These are phyloP conservation scores for Pachyseris speciosa DNA, from an alignment of 64 coral and sea anemone genomes.

Conservation along the genomic window DNA sequence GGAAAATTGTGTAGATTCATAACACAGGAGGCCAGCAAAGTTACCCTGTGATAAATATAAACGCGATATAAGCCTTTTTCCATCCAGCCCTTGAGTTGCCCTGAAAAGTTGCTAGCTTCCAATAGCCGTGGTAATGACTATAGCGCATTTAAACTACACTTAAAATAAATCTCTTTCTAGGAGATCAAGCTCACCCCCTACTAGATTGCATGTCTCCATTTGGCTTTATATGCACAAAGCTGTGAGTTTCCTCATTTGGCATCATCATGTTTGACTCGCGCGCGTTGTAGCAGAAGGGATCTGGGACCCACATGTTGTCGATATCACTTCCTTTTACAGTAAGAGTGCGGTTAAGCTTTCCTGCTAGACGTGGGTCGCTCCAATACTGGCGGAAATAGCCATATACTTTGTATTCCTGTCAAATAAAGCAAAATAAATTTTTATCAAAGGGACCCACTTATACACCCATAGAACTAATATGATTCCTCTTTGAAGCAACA, in stretches of 20 bases:
- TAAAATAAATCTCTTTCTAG: not conserved
- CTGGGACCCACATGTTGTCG: slow-evolving; percentile 60
- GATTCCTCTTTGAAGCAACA: too few species aligned
- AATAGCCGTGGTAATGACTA: too few species aligned
- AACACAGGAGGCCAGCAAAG: slow-evolving; percentile 59
- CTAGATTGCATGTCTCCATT: slow-evolving; percentile 57
- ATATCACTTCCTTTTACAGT: slow-evolving; percentile 50
- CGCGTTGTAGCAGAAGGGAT: slow-evolving; percentile 74
- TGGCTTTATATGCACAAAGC: slow-evolving; percentile 15
- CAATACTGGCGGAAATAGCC: slow-evolving; percentile 68
- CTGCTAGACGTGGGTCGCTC: slow-evolving; percentile 69
- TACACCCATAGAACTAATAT: too few species aligned
- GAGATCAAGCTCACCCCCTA: slow-evolving; percentile 41
- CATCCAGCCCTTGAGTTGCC: too few species aligned
- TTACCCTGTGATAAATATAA: slow-evolving; percentile 11
- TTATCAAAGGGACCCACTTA: too few species aligned
- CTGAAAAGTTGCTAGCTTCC: too few species aligned
- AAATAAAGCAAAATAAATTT: too few species aligned
- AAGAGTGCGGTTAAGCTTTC: slow-evolving; percentile 49
- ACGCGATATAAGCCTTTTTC: not conserved
- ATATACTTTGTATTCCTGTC: slow-evolving; percentile 69
- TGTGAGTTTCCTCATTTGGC: slow-evolving; percentile 52
- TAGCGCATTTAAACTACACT: too few species aligned
- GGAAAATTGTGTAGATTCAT: slow-evolving; percentile 78
- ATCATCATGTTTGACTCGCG: slow-evolving; percentile 78